Percentiles rank a stretch among this genome's conserved stretches.
These are phyloP conservation scores for Zosterops japonicus DNA, from an alignment of 2,113 vertebrate species.

Conservation along the genomic window DNA sequence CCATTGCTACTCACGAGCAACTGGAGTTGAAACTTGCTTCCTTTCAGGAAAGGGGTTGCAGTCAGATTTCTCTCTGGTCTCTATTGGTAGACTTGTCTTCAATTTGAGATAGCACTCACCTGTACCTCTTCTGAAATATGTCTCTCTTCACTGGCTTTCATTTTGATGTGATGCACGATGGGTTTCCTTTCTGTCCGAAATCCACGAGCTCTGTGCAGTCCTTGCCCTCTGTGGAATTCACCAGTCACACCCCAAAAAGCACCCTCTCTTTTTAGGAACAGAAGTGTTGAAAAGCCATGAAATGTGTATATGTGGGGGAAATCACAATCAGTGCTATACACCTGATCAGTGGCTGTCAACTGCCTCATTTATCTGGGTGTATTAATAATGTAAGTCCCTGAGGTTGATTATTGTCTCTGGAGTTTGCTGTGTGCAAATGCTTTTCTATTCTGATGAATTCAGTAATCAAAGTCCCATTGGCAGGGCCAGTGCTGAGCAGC, in stretches of 20 bases:
- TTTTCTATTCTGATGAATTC: conserved; percentile 13
- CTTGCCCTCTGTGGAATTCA: background rate
- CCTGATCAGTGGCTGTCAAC: background rate
- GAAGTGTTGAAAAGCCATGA: background rate
- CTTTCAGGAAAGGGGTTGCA: background rate
- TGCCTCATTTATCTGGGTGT: background rate
- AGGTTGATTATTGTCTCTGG: conserved; percentile 30
- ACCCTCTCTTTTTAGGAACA: background rate
- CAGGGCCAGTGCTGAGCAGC: background rate
- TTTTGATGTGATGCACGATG: background rate
- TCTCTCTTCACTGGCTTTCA: background rate
- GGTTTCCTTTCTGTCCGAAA: background rate
- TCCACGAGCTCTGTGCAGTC: background rate
- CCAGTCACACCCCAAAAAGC: background rate
- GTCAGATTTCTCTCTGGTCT: background rate
- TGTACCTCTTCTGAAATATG: background rate
- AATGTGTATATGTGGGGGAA: background rate
- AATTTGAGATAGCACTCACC: background rate
- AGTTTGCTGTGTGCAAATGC: background rate
- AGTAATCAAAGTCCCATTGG: background rate
- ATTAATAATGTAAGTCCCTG: conserved; percentile 23
- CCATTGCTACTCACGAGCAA: background rate
- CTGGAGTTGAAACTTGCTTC: background rate
- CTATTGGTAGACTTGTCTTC: background rate
- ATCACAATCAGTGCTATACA: background rate